A percentile compares a stretch with the other conserved stretches of the same genome.
phyloP scores from a whole-genome alignment of 2,888 invertebrate species.

The Papilio protenor region DNA sequence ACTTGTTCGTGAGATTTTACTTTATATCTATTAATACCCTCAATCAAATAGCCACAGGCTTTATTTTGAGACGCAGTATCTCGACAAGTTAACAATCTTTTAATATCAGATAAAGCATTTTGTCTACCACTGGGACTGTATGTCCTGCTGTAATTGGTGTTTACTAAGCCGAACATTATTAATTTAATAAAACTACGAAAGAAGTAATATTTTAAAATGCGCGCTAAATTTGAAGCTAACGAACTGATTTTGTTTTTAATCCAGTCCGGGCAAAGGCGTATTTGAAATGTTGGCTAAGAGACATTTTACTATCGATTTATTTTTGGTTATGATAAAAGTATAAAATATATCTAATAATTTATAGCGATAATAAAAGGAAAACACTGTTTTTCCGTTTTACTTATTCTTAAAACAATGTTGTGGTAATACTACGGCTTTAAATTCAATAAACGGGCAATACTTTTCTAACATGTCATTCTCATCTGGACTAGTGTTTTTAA shows the following conservation, averaged over 20 bases:
- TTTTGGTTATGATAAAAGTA: not conserved
- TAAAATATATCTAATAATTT: not conserved
- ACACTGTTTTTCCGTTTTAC: not conserved
- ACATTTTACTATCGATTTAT: not conserved
- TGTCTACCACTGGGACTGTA: constrained; percentile 73
- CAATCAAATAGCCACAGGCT: constrained; percentile 73
- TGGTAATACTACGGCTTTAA: not conserved
- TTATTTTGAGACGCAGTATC: constrained; percentile 72
- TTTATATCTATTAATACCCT: constrained; percentile 69
- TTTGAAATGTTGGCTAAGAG: not conserved
- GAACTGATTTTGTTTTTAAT: not conserved
- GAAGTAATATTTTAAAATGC: not conserved
- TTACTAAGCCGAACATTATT: constrained; percentile 71
- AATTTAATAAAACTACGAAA: not conserved
- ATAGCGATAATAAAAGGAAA: not conserved
- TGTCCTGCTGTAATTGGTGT: constrained; percentile 69
- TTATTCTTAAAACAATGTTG: not conserved
- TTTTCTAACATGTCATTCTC: constrained; percentile 62
- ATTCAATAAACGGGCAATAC: constrained; percentile 39
- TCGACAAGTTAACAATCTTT: constrained; percentile 72
- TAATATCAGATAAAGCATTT: constrained; percentile 75
- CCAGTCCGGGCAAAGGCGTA: not conserved
- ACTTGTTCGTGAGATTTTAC: constrained; percentile 63
- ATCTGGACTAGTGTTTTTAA: constrained; percentile 61
- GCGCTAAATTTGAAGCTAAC: constrained; percentile 37